Evolutionary conservation across 2,113 vertebrate species (phyloP).

Genomic region (Setophaga coronata): DNA sequence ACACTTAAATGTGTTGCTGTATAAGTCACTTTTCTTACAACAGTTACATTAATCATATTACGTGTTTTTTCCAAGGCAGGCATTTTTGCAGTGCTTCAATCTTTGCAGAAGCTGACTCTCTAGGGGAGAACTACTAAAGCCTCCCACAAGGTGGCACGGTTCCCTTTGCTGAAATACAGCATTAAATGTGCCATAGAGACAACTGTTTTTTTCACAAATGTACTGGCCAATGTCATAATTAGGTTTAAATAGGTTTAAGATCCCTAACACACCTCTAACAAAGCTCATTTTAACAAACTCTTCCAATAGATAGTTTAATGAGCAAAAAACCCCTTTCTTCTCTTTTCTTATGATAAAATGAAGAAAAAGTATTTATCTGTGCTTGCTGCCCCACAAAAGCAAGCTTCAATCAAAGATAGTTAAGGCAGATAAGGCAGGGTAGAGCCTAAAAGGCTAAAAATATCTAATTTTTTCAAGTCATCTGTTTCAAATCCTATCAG

Average conservation of each 20-base stretch:
- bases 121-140: neutral
- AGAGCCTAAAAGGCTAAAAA: neutral
- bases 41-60: neutral
- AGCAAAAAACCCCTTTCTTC: neutral
- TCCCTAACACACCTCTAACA: neutral
- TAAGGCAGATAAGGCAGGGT: neutral
- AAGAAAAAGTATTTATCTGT: neutral
- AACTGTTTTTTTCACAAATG: neutral
- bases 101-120: neutral
- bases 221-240: neutral
- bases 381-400: neutral
- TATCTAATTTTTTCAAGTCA: neutral
- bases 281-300: neutral
- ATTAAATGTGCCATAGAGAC: neutral
- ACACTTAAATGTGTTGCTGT: neutral
- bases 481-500: neutral
- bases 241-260: neutral
- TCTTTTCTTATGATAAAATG: neutral
- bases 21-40: neutral
- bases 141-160: slow-evolving; percentile 69
- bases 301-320: neutral
- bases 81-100: neutral
- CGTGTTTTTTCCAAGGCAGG: neutral
- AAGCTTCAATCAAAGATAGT: neutral
- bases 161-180: slow-evolving; percentile 25